Evolutionary conservation across 2,888 invertebrate species (phyloP).

Genomic region (Lasioglossum figueresi): DNA sequence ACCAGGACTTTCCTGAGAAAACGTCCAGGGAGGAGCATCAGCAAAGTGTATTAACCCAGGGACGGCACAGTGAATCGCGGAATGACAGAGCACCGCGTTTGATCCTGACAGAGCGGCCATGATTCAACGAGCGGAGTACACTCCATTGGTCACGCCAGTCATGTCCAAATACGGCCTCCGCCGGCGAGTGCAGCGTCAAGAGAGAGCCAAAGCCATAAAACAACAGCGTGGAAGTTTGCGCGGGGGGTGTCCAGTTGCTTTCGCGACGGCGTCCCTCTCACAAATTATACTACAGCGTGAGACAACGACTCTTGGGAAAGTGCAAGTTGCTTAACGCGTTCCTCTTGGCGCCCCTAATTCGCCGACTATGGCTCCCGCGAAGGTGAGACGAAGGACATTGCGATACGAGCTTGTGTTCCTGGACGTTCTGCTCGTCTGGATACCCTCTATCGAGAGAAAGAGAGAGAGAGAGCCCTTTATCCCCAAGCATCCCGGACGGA

Average conservation of each 20-base stretch:
- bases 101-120: not conserved
- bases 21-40: not conserved
- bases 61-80: not conserved
- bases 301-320: not conserved
- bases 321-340: not conserved
- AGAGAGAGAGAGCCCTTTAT: too few relatives aligned
- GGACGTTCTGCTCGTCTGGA: too few relatives aligned
- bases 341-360: not conserved
- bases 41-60: not conserved
- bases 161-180: not conserved
- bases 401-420: too few relatives aligned
- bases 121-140: not conserved
- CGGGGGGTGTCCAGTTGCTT: not conserved
- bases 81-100: not conserved
- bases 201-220: conserved; percentile 1
- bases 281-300: not conserved
- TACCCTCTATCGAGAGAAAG: too few relatives aligned
- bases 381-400: not conserved
- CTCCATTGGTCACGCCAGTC: not conserved
- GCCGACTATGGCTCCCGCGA: not conserved
- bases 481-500: too few relatives aligned
- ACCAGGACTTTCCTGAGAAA: not conserved
- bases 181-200: not conserved
- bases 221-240: not conserved
- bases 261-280: not conserved